phyloP scores from a whole-genome alignment of 1,140 invertebrate species.

The Vanessa atalanta region DNA sequence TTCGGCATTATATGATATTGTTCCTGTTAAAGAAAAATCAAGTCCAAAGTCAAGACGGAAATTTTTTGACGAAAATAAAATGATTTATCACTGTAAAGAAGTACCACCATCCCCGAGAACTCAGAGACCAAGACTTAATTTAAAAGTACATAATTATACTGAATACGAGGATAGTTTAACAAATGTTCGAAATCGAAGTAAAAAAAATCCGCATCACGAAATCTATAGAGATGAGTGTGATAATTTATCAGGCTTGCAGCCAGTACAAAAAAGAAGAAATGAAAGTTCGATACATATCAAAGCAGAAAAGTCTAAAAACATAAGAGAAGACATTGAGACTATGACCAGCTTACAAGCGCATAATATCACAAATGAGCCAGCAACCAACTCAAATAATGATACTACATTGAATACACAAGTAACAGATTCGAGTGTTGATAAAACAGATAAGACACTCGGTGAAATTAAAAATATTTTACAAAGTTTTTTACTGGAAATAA shows the following conservation, averaged over 20 bases:
- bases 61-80: slow-evolving; percentile 53
- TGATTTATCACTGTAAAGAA: slow-evolving; percentile 54
- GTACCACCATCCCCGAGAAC: slow-evolving; percentile 73
- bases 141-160: slow-evolving; percentile 58
- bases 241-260: slow-evolving; percentile 16
- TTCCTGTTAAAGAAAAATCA: slow-evolving; percentile 72
- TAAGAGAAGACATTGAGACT: slow-evolving; percentile 37
- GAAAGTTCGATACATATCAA: slow-evolving; percentile 19
- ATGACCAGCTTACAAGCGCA: slow-evolving; percentile 39
- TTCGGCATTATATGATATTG: slow-evolving; percentile 60
- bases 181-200: slow-evolving; percentile 26
- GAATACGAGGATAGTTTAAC: slow-evolving; percentile 51
- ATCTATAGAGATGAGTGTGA: slow-evolving; percentile 26
- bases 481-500: slow-evolving; percentile 68
- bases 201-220: slow-evolving; percentile 15
- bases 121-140: slow-evolving; percentile 61
- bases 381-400: slow-evolving; percentile 43
- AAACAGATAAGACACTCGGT: slow-evolving; percentile 64
- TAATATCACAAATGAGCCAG: slow-evolving; percentile 38
- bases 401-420: slow-evolving; percentile 56
- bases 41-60: slow-evolving; percentile 68
- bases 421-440: slow-evolving; percentile 48
- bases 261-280: slow-evolving; percentile 14
- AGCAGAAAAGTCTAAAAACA: slow-evolving; percentile 18
- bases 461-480: slow-evolving; percentile 75